Base-by-base conservation (phyloP, 2,888 invertebrate species). In the Lycocerus yunnanus region DNA sequence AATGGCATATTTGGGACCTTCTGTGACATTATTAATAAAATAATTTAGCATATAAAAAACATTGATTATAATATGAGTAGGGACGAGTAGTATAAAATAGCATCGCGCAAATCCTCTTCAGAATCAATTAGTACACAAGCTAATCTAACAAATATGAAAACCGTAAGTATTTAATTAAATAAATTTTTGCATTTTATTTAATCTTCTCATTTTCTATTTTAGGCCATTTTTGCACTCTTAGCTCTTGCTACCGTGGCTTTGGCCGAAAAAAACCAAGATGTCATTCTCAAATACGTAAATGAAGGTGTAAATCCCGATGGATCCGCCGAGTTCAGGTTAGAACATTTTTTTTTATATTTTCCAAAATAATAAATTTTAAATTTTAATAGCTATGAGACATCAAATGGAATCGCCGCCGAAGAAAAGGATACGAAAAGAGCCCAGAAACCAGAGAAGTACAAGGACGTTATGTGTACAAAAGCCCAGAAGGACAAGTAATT, bases 401-500 rank as follows among this genome's bases (percentile, higher is more conserved):
- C 90, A 84, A 92, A 92, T 82, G 92, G 92, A 9, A 92, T 92
- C 79, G 85, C 89, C 6, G 90, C 89, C 16, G 88, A 90, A 78
- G 91, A 89, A 76, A 90, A 77, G 92, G 92, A 14, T 84, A 85
- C 11, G 89, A 89, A 21, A 90, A 89, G 80, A 85, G 87, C 10
- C 86, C 87, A 72, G 88, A 88, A 65, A 86, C 87, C 10, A 87
- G 88, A 9, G 89, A 89, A 14, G 86, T 86, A 11, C 87, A 89
- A 78, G 91, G 91, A 16, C 84, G 88, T 1, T 91, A 87, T 87
- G 86, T 88, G 58, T 90, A 88, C 85, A 88, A 87, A 3, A 89
- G 90, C 18, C 91, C 91, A n/a, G 92, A 93, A 79, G 93, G 93
- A n/a, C 85, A 89, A 59, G 87, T 88, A 13, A 88, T 92, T 80